Conservation (phyloP, 2,113 vertebrate species). For the Osmerus eperlanus region DNA sequence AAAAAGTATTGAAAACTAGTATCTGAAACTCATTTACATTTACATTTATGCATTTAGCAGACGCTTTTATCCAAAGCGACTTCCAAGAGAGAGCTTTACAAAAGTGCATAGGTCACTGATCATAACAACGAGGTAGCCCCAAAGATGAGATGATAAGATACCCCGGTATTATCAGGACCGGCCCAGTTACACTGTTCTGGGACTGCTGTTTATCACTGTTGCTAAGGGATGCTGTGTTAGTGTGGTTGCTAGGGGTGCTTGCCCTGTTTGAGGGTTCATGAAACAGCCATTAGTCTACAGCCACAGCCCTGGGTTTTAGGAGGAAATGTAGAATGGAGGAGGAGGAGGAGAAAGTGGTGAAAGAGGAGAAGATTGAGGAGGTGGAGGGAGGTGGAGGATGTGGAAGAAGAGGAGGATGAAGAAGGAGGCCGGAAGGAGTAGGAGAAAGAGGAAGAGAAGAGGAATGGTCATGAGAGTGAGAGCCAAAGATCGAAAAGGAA, state of each 20-base stretch:
- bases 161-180: not conserved
- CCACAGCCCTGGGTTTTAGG: constrained; percentile 14
- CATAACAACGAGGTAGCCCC: too few species aligned
- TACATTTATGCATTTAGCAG: too few species aligned
- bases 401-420: not conserved
- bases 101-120: too few species aligned
- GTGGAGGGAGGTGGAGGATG: not conserved
- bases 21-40: too few species aligned
- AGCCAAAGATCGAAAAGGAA: too few species aligned
- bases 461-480: too few species aligned
- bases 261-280: constrained; percentile 22
- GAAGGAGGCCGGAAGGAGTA: not conserved
- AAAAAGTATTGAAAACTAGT: too few species aligned
- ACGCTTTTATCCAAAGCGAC: too few species aligned
- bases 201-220: constrained; percentile 31
- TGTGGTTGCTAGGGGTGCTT: constrained; percentile 14
- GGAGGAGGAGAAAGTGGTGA: not conserved
- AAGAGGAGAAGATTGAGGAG: not conserved
- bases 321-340: not conserved
- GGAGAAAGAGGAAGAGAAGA: not conserved
- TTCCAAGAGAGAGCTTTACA: too few species aligned
- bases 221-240: constrained; percentile 26
- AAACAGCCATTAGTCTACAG: constrained; percentile 45
- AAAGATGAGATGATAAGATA: not conserved
- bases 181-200: constrained; percentile 7